Base-by-base conservation (phyloP, 2,113 vertebrate species). In the Sinocyclocheilus grahami region DNA sequence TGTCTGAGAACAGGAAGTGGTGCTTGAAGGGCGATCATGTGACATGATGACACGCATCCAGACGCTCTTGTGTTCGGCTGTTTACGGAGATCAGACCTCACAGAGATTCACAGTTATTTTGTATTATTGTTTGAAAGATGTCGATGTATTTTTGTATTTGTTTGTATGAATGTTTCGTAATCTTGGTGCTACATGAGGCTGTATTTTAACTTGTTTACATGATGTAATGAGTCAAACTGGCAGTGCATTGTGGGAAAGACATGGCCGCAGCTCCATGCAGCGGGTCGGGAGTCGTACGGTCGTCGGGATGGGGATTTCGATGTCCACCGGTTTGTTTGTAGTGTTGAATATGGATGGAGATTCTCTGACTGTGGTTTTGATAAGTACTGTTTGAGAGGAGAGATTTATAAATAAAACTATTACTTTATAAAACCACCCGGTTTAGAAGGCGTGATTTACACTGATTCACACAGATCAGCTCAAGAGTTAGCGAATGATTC, bases 151-250 rank as follows among this genome's bases (percentile, higher is more conserved):
- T 89, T 33, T 92, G 69, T 86, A 85, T 80, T 90, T 92, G 90
- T 91, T 88, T 91, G 88, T 90, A 83, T 87, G 88, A 91, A 83
- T 92, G 87, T 92, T 85, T 86, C 85, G n/a, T 93, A 88, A 89
- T 89, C 89, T 78, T 62, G 93, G 94, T 95, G 94, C 93, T 94
- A 94, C 88, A 82, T 14, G 18, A 82, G 33, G 63, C 11, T 4
- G 3, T 60, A 67, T 67, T 69, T 86, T 51, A 80, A 72, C 76
- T 86, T 78, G 87, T 88, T 89, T 87, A 89, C 83, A 83, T 85
- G 75, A 67, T 84, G 60, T 82, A 37, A 20, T 63, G 39, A 74
- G 24, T 67, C 39, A 83, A 71, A 42, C 71, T 30, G 24, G 18
- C 74, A 39, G 39, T 77, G 72, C 72, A 87, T 76, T 81, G 33